phyloP scores from a whole-genome alignment of 2,888 invertebrate genomes.

The Thelaira solivaga region DNA sequence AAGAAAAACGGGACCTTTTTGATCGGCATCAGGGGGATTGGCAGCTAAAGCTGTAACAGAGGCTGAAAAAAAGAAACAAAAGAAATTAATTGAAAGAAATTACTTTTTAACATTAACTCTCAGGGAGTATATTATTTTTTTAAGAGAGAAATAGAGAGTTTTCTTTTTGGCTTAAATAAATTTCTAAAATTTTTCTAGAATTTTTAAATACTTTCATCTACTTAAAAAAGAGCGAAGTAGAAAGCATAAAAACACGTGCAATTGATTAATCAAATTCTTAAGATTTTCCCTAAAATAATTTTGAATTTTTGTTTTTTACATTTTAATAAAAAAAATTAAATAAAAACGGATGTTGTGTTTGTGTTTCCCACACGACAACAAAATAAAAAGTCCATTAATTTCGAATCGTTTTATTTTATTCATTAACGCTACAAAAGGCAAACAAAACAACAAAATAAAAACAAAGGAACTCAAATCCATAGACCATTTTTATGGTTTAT shows the following conservation, averaged over 20 bases:
- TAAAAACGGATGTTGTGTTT: slow-evolving; percentile 51
- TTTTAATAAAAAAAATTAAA: too few relatives aligned
- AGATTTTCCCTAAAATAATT: too few relatives aligned
- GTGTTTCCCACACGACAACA: background rate
- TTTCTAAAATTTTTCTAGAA: too few relatives aligned
- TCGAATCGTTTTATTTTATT: slow-evolving; percentile 17
- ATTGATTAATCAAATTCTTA: too few relatives aligned
- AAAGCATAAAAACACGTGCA: too few relatives aligned
- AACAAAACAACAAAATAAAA: background rate
- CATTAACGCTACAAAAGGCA: slow-evolving; percentile 1
- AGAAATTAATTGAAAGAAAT: background rate
- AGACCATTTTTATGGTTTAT: slow-evolving; percentile 42
- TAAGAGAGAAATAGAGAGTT: too few relatives aligned
- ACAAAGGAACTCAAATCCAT: slow-evolving; percentile 20
- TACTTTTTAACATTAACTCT: background rate
- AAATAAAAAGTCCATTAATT: background rate
- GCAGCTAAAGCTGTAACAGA: slow-evolving; percentile 68
- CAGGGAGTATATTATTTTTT: too few relatives aligned
- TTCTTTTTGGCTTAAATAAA: too few relatives aligned
- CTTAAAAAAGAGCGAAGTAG: too few relatives aligned
- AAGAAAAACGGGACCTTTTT: slow-evolving; percentile 93
- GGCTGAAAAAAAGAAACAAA: slow-evolving; percentile 55
- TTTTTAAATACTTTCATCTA: too few relatives aligned
- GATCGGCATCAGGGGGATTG: slow-evolving; percentile 82
- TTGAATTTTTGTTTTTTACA: too few relatives aligned